Evolutionary conservation across 2,888 invertebrate genomes (phyloP).

Genomic region (Imbricaverruca yamaguchii): DNA sequence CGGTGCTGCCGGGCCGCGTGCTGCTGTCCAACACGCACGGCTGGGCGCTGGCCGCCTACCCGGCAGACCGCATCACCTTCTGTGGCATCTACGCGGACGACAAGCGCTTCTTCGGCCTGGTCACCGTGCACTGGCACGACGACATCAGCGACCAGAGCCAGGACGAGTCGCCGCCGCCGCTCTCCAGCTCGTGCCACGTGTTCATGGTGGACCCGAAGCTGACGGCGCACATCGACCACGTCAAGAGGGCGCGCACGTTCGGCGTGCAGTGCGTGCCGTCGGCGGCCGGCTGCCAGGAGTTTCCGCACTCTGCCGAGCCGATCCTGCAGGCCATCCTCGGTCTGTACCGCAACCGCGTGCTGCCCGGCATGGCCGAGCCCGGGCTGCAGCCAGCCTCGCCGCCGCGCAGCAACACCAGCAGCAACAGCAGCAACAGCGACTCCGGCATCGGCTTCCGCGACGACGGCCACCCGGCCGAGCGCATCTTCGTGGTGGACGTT

Average conservation of each 20-base stretch:
- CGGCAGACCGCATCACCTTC: slow-evolving; percentile 74
- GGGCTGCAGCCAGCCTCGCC: slow-evolving; percentile 33
- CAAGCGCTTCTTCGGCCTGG: slow-evolving; percentile 82
- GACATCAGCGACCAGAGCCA: slow-evolving; percentile 49
- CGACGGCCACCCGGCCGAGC: slow-evolving; percentile 51
- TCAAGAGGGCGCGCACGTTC: slow-evolving; percentile 70
- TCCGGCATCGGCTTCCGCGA: slow-evolving; percentile 91
- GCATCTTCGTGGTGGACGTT: slow-evolving; percentile 38
- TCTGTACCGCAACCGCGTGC: slow-evolving; percentile 43
- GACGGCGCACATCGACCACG: slow-evolving; percentile 70
- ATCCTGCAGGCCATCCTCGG: slow-evolving; percentile 52
- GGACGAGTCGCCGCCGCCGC: slow-evolving; percentile 39
- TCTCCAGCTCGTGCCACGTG: slow-evolving; percentile 78
- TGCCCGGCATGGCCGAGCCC: slow-evolving; percentile 32
- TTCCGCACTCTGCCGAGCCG: slow-evolving; percentile 71
- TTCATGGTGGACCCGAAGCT: slow-evolving; percentile 86
- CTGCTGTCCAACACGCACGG: slow-evolving; percentile 70
- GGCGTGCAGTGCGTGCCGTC: slow-evolving; percentile 69
- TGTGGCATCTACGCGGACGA: slow-evolving; percentile 87
- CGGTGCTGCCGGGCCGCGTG: slow-evolving; percentile 68
- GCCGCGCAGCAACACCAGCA: slow-evolving; percentile 33
- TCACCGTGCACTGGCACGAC: slow-evolving; percentile 50
- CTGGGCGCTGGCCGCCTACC: slow-evolving; percentile 74
- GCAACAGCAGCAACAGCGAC: slow-evolving; percentile 72
- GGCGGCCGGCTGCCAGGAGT: slow-evolving; percentile 63